Percentiles rank a stretch among this genome's conserved stretches.
Evolutionary conservation across 2,888 invertebrate genomes (phyloP).

Genomic region (Polietes domitor): DNA sequence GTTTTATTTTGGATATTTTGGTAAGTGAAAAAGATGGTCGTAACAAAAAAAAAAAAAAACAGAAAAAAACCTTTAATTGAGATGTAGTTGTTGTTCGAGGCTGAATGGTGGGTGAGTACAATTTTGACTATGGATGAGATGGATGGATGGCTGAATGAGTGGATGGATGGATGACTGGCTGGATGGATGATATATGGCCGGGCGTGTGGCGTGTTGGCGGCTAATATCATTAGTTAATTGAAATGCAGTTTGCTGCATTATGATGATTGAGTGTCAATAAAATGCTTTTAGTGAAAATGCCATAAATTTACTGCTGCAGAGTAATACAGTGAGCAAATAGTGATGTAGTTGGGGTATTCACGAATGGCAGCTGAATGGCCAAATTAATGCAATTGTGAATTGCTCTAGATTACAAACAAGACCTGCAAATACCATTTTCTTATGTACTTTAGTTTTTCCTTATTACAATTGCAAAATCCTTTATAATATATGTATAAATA

Average conservation of each 20-base stretch:
- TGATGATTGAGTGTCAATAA: slow-evolving; percentile 79
- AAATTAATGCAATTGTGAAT: too few relatives aligned
- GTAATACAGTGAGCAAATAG: background rate
- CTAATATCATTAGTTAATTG: slow-evolving; percentile 51
- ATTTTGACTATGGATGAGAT: background rate
- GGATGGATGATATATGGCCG: background rate
- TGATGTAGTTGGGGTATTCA: too few relatives aligned
- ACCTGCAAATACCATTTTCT: too few relatives aligned
- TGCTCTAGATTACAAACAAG: too few relatives aligned
- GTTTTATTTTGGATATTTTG: background rate
- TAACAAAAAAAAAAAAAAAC: too few relatives aligned
- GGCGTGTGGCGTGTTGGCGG: slow-evolving; percentile 50
- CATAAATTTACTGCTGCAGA: background rate
- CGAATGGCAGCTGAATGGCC: too few relatives aligned
- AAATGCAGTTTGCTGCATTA: slow-evolving; percentile 62
- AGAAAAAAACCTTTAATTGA: background rate
- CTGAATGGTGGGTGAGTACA: background rate
- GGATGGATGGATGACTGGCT: background rate
- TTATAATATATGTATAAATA: too few relatives aligned
- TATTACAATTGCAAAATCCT: too few relatives aligned
- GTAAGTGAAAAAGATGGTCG: background rate
- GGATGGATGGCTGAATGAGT: background rate
- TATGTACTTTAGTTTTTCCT: too few relatives aligned
- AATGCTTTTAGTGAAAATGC: slow-evolving; percentile 67
- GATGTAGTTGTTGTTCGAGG: background rate